These are phyloP conservation scores for Cyclura pinguis DNA, from an alignment of 2,797 vertebrate species.

Conservation along the genomic window DNA sequence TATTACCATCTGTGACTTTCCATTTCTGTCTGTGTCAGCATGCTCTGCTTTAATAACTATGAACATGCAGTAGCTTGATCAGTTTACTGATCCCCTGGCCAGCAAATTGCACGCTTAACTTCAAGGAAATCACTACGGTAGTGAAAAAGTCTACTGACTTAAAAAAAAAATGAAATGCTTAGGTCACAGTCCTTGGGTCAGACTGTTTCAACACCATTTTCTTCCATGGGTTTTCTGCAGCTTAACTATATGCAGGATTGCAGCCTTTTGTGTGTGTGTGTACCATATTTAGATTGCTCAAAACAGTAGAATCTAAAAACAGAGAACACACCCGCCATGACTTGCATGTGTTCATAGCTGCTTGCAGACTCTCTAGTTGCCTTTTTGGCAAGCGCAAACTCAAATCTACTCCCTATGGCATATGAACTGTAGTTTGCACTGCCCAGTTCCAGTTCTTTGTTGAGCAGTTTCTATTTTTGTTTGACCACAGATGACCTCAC, in stretches of 20 bases:
- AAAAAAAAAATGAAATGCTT: not conserved
- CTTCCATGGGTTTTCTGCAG: not conserved
- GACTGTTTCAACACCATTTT: not conserved
- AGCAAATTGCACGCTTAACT: not conserved
- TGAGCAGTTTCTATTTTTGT: constrained; percentile 70
- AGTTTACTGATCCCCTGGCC: not conserved
- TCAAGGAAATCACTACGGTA: not conserved
- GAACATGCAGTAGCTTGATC: not conserved
- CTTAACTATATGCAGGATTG: not conserved
- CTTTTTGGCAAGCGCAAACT: constrained; percentile 57
- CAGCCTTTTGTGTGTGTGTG: not conserved
- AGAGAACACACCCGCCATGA: accelerated
- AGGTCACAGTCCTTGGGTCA: not conserved
- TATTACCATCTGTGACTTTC: accelerated
- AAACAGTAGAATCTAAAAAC: not conserved
- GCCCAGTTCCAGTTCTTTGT: constrained; percentile 56
- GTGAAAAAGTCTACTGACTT: not conserved
- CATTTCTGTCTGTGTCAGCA: constrained; percentile 9
- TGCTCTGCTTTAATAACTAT: not conserved
- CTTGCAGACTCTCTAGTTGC: constrained; percentile 6
- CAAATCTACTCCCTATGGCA: constrained; percentile 13
- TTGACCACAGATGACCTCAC: constrained; percentile 46
- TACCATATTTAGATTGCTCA: not conserved
- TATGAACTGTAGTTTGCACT: constrained; percentile 43
- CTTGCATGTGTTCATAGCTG: constrained; percentile 26